Evolutionary conservation across 2,113 vertebrate genomes (phyloP).

Genomic region (Amblyopsis rosae): DNA sequence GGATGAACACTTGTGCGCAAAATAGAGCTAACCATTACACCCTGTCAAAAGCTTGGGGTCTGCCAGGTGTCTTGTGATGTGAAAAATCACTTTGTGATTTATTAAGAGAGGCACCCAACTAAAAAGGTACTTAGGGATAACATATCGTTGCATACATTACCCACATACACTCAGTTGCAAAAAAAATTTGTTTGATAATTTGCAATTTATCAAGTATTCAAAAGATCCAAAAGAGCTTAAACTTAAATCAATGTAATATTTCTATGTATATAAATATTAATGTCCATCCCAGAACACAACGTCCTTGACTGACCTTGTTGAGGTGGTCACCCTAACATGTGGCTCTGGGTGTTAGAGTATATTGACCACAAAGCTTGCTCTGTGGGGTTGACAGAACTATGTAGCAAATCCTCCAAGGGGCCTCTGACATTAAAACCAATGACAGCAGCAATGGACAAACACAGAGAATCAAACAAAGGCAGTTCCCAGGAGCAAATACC

Average conservation of each 20-base stretch:
- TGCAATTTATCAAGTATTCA: constrained; percentile 43
- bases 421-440: constrained; percentile 1
- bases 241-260: constrained; percentile 18
- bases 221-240: constrained; percentile 15
- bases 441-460: constrained; percentile 1
- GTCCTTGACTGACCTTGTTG: constrained; percentile 57
- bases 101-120: background rate
- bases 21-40: background rate
- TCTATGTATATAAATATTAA: background rate
- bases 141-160: background rate
- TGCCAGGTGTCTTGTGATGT: too few species aligned
- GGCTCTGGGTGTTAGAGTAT: constrained; percentile 35
- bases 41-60: too few species aligned
- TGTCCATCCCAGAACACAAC: constrained; percentile 11
- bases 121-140: background rate
- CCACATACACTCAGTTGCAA: background rate
- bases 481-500: background rate
- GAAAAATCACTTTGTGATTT: too few species aligned
- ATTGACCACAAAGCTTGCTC: constrained; percentile 23
- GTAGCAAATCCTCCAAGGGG: constrained; percentile 25
- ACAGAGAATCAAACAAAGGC: background rate
- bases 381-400: constrained; percentile 9
- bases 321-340: constrained; percentile 33
- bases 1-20: constrained; percentile 11
- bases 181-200: constrained; percentile 1